Evolutionary conservation across 2,888 invertebrate species (phyloP), one percentile per base, ranked within the genome.

Genomic region (Epiblema foenella): DNA sequence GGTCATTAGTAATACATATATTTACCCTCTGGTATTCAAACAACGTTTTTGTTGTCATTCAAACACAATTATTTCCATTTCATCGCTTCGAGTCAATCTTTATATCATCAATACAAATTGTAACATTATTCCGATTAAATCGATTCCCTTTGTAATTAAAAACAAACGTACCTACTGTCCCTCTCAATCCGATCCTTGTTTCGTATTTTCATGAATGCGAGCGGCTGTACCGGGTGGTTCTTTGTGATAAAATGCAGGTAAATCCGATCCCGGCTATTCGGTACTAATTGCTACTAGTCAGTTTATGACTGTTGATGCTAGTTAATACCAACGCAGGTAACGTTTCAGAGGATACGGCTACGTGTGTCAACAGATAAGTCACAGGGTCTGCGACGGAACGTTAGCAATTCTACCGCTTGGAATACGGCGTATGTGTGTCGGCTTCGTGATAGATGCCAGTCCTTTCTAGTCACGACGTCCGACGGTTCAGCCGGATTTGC

Each of bases 401-500:
- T 71, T 68, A 68, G 73, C 64, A 74, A 78, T 76, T 59, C 59
- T 15, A 15, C 39, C 59, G 2, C 1, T 3, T 24, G n/a, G 17
- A 29, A 29, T 49, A 42, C 18, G 59, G n/a, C 59, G 12, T 33
- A 59, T 42, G 42, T 46, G 9, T 20, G 20, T 24, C 15, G 10
- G 0, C 15, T 24, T 20, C n/a, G 12, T 15, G 42, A 24, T n/a
- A 24, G 10, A 8, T 20, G 3, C 20, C 12, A 20, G n/a, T n/a
- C 20, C 15, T 59, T 42, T 59, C 3, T 15, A 9, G 20, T 59
- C n/a, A 20, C 9, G 4, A 15, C 12, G 20, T 20, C 42, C 15
- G 42, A 24, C 74, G 73, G 75, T 72, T 75, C 74, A 75, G 68
- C 70, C 59, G 62, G 76, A 78, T 78, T 79, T 80, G 78, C 75